A percentile compares a stretch with the other conserved stretches of the same genome.
Evolutionary conservation across 1,140 invertebrate species (phyloP).

Genomic region (Drosophila funebris): DNA sequence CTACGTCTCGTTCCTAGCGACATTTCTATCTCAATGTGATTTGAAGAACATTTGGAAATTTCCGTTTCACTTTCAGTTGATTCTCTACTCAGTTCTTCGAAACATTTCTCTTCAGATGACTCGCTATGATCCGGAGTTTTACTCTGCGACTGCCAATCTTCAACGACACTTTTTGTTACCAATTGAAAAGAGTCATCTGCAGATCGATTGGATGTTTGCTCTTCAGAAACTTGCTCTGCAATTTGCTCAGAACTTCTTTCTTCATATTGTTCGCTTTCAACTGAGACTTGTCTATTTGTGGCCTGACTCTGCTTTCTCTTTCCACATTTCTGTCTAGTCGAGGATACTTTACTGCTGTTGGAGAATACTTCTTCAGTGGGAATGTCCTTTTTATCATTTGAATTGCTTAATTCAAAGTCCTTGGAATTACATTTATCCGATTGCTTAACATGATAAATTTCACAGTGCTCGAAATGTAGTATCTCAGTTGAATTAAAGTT

Average conservation of each 20-base stretch:
- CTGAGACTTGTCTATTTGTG: background rate
- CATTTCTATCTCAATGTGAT: background rate
- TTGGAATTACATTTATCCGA: background rate
- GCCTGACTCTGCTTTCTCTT: background rate
- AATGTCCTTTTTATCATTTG: background rate
- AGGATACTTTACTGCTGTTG: background rate
- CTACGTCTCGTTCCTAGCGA: background rate
- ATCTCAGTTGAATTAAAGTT: background rate
- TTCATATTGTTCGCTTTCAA: background rate
- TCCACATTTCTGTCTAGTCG: background rate
- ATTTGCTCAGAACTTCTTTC: background rate
- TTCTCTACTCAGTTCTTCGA: background rate
- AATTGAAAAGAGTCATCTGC: background rate
- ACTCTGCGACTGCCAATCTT: background rate
- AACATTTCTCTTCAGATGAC: background rate
- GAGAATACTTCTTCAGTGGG: background rate
- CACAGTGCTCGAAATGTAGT: constrained; percentile 24
- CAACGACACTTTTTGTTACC: background rate
- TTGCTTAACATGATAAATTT: constrained; percentile 15
- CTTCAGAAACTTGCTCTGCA: background rate
- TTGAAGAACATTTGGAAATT: background rate
- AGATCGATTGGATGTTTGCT: background rate
- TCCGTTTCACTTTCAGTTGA: background rate
- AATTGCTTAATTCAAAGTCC: background rate
- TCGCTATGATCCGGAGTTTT: background rate